A percentile compares a stretch with the other conserved stretches of the same genome.
Conservation (phyloP, 1,140 invertebrate species). For the Drosophila nebulosa region DNA sequence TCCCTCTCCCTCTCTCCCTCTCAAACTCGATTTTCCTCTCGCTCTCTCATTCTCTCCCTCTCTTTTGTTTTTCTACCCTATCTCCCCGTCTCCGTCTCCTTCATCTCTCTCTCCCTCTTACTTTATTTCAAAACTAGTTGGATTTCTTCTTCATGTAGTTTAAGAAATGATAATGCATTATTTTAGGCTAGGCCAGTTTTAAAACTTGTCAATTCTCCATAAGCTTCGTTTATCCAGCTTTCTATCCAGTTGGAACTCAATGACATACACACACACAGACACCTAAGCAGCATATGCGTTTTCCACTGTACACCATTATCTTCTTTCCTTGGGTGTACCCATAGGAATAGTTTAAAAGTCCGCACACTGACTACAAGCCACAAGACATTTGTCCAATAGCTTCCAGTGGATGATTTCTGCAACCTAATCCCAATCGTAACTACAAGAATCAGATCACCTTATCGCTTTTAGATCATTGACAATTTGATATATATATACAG, state of each 20-base stretch:
- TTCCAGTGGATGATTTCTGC: too few species aligned
- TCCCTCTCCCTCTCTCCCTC: neutral
- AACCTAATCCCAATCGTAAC: too few species aligned
- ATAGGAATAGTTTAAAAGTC: neutral
- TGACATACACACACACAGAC: too few species aligned
- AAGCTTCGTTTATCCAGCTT: neutral
- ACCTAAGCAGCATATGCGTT: neutral
- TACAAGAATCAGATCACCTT: too few species aligned
- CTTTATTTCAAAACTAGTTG: neutral
- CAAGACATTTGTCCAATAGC: too few species aligned
- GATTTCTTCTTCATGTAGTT: neutral
- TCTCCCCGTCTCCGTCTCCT: neutral
- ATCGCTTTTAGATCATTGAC: too few species aligned
- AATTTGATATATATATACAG: too few species aligned
- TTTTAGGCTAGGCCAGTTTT: slow-evolving; percentile 4
- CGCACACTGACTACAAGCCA: too few species aligned
- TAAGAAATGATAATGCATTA: slow-evolving; percentile 6
- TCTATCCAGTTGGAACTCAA: neutral
- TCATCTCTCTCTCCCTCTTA: neutral
- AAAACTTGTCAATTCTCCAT: neutral
- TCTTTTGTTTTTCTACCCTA: neutral
- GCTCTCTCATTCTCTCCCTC: neutral
- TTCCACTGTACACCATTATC: neutral
- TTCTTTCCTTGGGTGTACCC: neutral
- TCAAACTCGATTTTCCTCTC: neutral